Base-by-base conservation (phyloP, 2,888 invertebrate species). In the Petrolisthes cinctipes region DNA sequence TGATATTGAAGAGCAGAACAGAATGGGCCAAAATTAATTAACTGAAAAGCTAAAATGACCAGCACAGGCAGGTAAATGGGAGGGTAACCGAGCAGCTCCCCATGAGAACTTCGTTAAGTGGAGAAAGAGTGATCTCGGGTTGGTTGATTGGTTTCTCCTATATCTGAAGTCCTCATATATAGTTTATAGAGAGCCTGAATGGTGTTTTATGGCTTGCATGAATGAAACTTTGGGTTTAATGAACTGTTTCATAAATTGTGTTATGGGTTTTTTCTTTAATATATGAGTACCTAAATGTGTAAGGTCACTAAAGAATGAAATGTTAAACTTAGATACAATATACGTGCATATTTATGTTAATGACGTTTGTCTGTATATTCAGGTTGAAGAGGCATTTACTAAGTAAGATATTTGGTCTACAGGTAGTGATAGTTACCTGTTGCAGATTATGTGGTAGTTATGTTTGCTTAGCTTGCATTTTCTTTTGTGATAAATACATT, bases 311-410 rank as follows among this genome's bases (percentile, higher is more conserved):
- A 14, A 20, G 66, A 61, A 61, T 9, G 66, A 14, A 61, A 61
- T 61, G 17, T 61, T 61, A 17, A 17, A 61, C 66, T 9, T 61
- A 17, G 66, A 17, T 61, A 2, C 9, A 61, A 61, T 61, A 14
- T 61, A 61, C 66, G 17, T 9, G 11, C 66, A 61, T 17, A 61
- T 9, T 17, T 61, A 61, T 61, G 66, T 9, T 61, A 61, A 61
- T 14, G 66, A 14, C 66, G 17, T 17, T 61, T 61, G 66, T 61
- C 17, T 20, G 20, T 71, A 71, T 71, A n/a, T 71, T 71, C 20
- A n/a, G 71, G 20, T n/a, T 71, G 71, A 71, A 71, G 71, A 71
- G 71, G 71, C 71, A 71, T 71, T 71, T 71, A 71, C 71, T n/a
- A 71, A 71, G 71, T 17, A 71, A 71, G 14, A 71, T 71, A 71